Conservation (phyloP, 2,113 vertebrate species). For the Sylvietta virens region DNA sequence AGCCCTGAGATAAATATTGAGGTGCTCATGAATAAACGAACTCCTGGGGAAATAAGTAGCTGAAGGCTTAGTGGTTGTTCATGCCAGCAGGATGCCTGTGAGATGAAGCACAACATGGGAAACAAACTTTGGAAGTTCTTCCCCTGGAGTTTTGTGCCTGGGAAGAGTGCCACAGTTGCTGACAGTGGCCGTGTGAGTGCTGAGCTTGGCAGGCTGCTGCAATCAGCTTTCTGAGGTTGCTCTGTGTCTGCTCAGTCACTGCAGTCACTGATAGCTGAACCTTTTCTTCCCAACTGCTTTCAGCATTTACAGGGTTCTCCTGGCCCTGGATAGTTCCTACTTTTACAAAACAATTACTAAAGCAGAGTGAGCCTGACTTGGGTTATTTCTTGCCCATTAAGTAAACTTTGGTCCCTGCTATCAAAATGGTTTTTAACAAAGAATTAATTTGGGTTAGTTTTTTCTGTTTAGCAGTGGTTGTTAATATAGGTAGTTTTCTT, state of each 20-base stretch:
- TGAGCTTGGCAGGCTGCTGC: neutral
- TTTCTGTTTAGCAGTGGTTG: neutral
- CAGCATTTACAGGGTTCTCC: neutral
- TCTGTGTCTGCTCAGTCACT: neutral
- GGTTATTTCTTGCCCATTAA: neutral
- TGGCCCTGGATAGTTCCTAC: neutral
- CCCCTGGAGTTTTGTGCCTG: neutral
- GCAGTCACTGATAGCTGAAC: neutral
- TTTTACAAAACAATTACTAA: neutral
- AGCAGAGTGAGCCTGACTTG: neutral
- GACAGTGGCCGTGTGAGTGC: accelerated
- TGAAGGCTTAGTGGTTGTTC: neutral
- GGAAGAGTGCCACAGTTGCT: neutral
- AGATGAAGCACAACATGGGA: neutral
- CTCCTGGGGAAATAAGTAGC: neutral
- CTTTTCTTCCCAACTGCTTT: neutral
- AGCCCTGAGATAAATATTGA: neutral
- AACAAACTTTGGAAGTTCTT: neutral
- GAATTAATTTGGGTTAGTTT: neutral
- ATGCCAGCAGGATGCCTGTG: neutral
- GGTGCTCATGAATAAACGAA: neutral
- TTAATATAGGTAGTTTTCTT: neutral
- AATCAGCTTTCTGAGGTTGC: neutral
- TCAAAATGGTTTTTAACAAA: neutral
- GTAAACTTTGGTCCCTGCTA: neutral